A percentile compares a stretch with the other conserved stretches of the same genome.
Conservation (phyloP, 2,888 invertebrate genomes). For the Aradus depressus region DNA sequence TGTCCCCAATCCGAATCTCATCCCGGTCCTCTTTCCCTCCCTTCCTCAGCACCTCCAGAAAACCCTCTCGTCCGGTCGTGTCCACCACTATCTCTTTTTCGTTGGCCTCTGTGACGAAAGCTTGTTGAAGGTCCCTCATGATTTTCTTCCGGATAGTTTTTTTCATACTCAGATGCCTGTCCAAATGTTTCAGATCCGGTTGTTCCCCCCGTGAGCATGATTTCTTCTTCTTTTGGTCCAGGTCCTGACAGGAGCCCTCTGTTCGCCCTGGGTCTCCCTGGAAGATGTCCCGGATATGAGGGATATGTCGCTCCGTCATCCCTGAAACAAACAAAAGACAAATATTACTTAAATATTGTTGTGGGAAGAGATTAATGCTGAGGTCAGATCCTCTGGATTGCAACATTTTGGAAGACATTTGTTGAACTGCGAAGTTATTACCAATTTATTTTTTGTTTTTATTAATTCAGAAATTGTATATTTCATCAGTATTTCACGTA, state of each 20-base stretch:
- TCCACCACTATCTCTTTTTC: slow-evolving; percentile 21
- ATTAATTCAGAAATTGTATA: no score
- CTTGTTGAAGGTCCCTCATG: slow-evolving; percentile 25
- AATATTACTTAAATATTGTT: background rate
- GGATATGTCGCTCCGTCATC: slow-evolving; percentile 55
- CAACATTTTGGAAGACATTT: no score
- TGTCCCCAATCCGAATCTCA: slow-evolving; percentile 5
- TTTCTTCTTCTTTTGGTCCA: slow-evolving; percentile 14
- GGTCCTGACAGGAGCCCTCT: slow-evolving; percentile 13
- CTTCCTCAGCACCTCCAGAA: slow-evolving; percentile 20
- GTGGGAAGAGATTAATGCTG: no score
- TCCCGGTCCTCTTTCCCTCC: slow-evolving; percentile 14
- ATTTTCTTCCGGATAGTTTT: slow-evolving; percentile 50
- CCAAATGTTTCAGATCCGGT: slow-evolving; percentile 60
- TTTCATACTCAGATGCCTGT: slow-evolving; percentile 75
- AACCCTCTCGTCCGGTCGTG: slow-evolving; percentile 8
- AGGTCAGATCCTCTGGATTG: no score
- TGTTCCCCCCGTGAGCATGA: slow-evolving; percentile 40
- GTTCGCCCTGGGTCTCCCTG: slow-evolving; percentile 20
- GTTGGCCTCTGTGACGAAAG: slow-evolving; percentile 22
- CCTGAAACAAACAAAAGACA: slow-evolving; percentile 3
- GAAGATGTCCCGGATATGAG: slow-evolving; percentile 64
- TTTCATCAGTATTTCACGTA: no score
- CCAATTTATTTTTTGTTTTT: no score
- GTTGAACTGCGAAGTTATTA: no score